Conservation (phyloP, 2,888 invertebrate genomes). For the Cerceris ruficornis region DNA sequence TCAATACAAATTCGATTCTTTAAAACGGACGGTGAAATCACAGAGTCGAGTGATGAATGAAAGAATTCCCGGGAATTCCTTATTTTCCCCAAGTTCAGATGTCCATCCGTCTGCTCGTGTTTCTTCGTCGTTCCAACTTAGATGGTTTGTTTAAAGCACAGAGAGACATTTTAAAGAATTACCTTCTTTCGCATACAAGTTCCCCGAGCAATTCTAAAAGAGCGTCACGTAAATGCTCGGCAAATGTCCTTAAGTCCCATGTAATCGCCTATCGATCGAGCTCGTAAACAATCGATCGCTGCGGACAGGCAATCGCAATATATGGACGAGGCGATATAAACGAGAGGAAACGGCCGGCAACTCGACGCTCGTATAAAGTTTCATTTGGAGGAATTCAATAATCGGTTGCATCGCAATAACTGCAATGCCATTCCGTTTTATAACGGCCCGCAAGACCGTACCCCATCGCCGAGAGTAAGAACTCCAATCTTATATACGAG, state of each 20-base stretch:
- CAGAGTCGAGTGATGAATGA: too few species aligned
- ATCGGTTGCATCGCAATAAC: constrained; percentile 69
- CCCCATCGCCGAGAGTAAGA: constrained; percentile 7
- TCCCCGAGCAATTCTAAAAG: too few species aligned
- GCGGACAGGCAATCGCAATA: constrained; percentile 45
- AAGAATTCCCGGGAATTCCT: too few species aligned
- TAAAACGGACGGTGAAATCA: too few species aligned
- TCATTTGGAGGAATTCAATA: constrained; percentile 70
- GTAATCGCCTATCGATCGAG: not conserved
- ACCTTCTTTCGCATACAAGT: too few species aligned
- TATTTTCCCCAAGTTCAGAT: too few species aligned
- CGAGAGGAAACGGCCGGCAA: constrained; percentile 31
- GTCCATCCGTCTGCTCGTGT: too few species aligned
- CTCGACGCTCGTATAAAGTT: constrained; percentile 60
- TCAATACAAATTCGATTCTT: too few species aligned
- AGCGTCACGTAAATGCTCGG: too few species aligned
- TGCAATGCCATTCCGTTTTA: constrained; percentile 58
- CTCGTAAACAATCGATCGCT: constrained; percentile 43
- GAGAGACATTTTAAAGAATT: too few species aligned
- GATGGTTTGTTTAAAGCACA: too few species aligned
- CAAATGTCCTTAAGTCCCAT: not conserved
- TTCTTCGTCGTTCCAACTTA: too few species aligned
- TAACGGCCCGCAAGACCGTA: constrained; percentile 31
- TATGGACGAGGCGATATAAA: constrained; percentile 35
- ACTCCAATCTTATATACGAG: constrained; percentile 18